Evolutionary conservation across 2,888 invertebrate species (phyloP), one percentile per base, ranked within the genome.

Genomic region (Limnephilus auricula): DNA sequence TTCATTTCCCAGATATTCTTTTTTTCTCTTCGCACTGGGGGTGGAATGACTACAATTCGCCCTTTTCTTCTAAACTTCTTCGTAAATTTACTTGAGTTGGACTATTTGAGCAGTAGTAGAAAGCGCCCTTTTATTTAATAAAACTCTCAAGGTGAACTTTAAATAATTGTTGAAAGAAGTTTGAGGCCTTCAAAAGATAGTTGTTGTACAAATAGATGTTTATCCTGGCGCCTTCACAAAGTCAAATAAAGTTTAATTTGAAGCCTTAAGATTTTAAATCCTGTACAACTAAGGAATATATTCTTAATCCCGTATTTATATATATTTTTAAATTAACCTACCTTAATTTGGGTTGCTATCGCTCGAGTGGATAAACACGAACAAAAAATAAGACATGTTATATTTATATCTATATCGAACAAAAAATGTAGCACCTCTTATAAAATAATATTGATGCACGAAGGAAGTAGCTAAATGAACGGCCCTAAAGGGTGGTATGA

Each of bases 1-100:
- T 37, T 10, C n/a, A 25, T 34, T 84, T 13, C 25, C 40, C 2
- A 32, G 5, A 84, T 34, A 84, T 83, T 31, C 25, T 34, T 83
- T 83, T 89, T 45, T 85, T 90, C n/a, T 13, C 30, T 85, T 90
- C 31, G 37, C 79, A 79, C 86, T 90, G 86, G 34, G 10, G 12
- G 40, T 37, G 84, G 10, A 84, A 84, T 84, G 31, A 40, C 84
- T 40, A 34, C 65, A 3, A 37, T 84, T 84, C 34, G 37, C 84
- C 84, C 25, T 82, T 83, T 84, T 84, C 84, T 40, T 37, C 13
- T 4, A 10, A 84, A 37, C n/a, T 40, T 89, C 25, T 37, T 32
- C 89, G 79, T 79, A 40, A 31, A 79, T 78, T 78, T 79, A 2
- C n/a, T 88, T 31, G 12, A 65, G n/a, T 32, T 13, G n/a, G 31